phyloP scores from a whole-genome alignment of 2,888 invertebrate species.

The Epinotia demarniana region DNA sequence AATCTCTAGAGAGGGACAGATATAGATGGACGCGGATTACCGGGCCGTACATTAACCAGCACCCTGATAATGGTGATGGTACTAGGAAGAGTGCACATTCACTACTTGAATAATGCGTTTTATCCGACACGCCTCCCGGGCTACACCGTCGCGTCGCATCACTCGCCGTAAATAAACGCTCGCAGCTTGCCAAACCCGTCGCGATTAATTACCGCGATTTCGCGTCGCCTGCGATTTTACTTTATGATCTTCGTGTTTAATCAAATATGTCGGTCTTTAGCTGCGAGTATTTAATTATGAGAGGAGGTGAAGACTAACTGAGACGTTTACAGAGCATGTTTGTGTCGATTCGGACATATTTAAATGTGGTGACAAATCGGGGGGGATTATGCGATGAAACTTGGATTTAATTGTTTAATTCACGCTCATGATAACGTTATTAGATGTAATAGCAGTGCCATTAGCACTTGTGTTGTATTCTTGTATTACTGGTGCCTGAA shows the following conservation, averaged over 20 bases:
- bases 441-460: no score
- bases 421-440: not conserved
- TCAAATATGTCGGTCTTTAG: conserved; percentile 30
- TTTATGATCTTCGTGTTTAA: conserved; percentile 12
- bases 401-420: no score
- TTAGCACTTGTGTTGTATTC: no score
- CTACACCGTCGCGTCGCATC: conserved; percentile 10
- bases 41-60: no score
- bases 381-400: no score
- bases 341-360: not conserved
- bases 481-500: no score
- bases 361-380: not conserved
- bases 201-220: conserved; percentile 34
- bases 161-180: conserved; percentile 34
- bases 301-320: not conserved
- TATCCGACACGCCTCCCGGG: conserved; percentile 19
- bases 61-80: no score
- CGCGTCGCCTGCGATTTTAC: conserved; percentile 15
- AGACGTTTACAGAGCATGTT: not conserved
- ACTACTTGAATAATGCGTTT: not conserved
- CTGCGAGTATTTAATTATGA: conserved; percentile 14
- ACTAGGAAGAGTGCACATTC: no score
- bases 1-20: no score
- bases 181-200: conserved; percentile 31
- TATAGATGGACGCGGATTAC: no score